Percentiles rank a stretch among this genome's conserved stretches.
phyloP scores from a whole-genome alignment of 1,140 invertebrate genomes.

The Aphis craccivora region DNA sequence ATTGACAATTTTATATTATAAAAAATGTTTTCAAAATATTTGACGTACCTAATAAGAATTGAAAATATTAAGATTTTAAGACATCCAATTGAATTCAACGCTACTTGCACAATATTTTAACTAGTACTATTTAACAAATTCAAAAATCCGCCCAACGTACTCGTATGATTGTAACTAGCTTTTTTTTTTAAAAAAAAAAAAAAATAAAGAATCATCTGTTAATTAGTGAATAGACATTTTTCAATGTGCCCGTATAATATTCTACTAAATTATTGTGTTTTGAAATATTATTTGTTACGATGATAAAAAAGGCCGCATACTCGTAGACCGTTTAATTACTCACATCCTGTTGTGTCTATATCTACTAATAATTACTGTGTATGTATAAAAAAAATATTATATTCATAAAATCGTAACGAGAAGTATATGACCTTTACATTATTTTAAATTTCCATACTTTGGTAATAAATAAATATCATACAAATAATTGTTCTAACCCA shows the following conservation, averaged over 20 bases:
- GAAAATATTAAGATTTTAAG: background rate
- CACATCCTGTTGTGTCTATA: background rate
- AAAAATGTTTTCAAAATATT: background rate
- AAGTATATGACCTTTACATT: background rate
- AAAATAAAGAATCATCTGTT: background rate
- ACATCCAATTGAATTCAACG: background rate
- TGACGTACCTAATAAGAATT: background rate
- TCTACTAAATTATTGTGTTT: background rate
- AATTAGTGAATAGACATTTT: background rate
- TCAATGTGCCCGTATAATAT: background rate
- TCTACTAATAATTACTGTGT: background rate
- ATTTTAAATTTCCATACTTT: background rate
- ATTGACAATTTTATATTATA: background rate
- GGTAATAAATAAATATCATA: background rate
- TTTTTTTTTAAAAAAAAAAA: background rate
- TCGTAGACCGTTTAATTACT: background rate
- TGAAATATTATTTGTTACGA: background rate
- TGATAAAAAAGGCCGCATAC: background rate
- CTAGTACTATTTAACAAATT: background rate
- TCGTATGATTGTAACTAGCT: background rate
- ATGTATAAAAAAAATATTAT: background rate
- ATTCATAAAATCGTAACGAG: background rate
- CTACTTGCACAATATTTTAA: background rate
- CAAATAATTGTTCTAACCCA: conserved; percentile 2
- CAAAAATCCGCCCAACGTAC: background rate